Evolutionary conservation across 1,140 invertebrate species (phyloP), one percentile per base, ranked within the genome.

Genomic region (Hetaerina americana): DNA sequence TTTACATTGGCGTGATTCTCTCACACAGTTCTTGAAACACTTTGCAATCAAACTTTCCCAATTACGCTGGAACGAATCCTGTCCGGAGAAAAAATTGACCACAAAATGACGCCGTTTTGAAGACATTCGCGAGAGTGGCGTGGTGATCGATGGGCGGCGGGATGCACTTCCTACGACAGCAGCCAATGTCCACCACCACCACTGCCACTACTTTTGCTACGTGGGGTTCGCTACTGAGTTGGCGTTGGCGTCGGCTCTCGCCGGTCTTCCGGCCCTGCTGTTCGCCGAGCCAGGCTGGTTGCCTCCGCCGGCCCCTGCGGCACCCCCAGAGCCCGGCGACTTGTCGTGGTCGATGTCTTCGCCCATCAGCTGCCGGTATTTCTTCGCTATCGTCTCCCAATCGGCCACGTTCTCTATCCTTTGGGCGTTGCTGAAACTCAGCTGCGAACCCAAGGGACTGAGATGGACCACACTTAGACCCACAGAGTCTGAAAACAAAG

Each of bases 391-490:
- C 0, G 88, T 83, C 75, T 93, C 90, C 94, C 94, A 96, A 79
- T 96, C 93, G 5, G 93, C 90, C 0, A 96, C 92, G 76, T 92
- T 94, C 79, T 96, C 94, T 72, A 96, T 93, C 73, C 90, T 85
- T 71, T 84, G 80, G 66, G 85, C 81, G 76, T 88, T 86, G 75
- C 87, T 86, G 78, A 93, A 92, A 75, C 92, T 93, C 68, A 92
- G 78, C 77, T 92, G 92, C 1, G 90, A 93, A 27, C 91, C 91
- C n/a, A 92, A 79, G 0, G 90, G 90, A 78, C 89, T 93, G 72
- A 92, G 80, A 76, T 92, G 91, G 24, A 87, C 89, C 27, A 91
- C 88, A 5, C 89, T 91, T 18, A 93, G 79, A 1, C 89, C 87
- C 26, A 90, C 86, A 29, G 90, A 91, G 79, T 93, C 91, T 88